These are phyloP conservation scores for Reticulitermes lucifugus DNA, from an alignment of 2,888 invertebrate genomes.

Conservation along the genomic window DNA sequence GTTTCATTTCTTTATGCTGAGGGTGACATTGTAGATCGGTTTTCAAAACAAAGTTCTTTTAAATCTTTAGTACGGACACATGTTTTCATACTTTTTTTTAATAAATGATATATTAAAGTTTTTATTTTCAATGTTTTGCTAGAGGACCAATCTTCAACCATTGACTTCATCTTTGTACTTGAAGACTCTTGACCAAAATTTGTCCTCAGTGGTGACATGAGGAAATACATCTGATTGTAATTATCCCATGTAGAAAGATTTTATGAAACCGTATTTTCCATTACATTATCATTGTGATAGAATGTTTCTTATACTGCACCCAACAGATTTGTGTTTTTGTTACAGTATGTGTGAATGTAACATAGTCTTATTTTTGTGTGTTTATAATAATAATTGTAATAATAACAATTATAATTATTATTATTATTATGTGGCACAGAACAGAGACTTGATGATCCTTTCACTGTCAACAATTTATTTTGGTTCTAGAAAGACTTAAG, in stretches of 20 bases:
- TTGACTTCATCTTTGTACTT: slow-evolving; percentile 17
- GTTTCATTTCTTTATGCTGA: slow-evolving; percentile 10
- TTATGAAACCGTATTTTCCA: slow-evolving; percentile 39
- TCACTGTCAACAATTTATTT: slow-evolving; percentile 30
- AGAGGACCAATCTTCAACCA: slow-evolving; percentile 12
- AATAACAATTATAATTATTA: background rate
- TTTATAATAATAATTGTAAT: slow-evolving; percentile 27
- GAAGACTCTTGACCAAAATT: slow-evolving; percentile 46
- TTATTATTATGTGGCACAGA: background rate
- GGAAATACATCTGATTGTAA: slow-evolving; percentile 19
- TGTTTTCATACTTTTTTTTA: slow-evolving; percentile 36
- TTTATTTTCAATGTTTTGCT: slow-evolving; percentile 16
- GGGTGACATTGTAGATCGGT: slow-evolving; percentile 26
- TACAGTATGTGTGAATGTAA: slow-evolving; percentile 40
- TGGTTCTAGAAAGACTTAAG: slow-evolving; percentile 44
- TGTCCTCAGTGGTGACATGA: slow-evolving; percentile 26
- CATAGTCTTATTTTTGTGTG: slow-evolving; percentile 40
- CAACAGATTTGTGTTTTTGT: slow-evolving; percentile 25
- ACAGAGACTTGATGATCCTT: background rate
- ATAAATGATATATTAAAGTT: slow-evolving; percentile 27
- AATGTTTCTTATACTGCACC: slow-evolving; percentile 41
- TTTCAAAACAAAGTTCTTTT: slow-evolving; percentile 19
- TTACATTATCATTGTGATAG: slow-evolving; percentile 47
- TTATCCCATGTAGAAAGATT: slow-evolving; percentile 40
- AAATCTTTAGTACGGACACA: slow-evolving; percentile 30